A percentile compares a stretch with the other conserved stretches of the same genome.
These are phyloP conservation scores for Halichondria panicea DNA, from an alignment of 37 sponge, comb jelly and placozoan genomes.

Conservation along the genomic window DNA sequence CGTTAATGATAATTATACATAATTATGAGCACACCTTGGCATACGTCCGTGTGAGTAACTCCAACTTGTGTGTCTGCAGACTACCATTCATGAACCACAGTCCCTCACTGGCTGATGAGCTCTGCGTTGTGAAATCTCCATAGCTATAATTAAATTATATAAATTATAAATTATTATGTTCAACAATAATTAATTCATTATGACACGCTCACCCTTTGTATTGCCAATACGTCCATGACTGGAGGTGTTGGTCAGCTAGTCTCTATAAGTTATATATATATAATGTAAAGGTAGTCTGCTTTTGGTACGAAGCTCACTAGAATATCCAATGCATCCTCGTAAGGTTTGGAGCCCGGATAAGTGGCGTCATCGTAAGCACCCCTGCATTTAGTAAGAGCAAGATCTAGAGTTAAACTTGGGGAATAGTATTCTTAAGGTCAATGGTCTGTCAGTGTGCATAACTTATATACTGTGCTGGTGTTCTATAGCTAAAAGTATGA, in stretches of 20 bases:
- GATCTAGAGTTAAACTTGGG: too few species aligned
- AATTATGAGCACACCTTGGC: conserved; percentile 72
- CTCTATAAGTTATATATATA: conserved; percentile 18
- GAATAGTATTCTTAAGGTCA: background rate
- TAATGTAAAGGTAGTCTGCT: background rate
- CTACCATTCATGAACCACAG: conserved; percentile 68
- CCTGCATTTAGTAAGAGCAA: conserved; percentile 25
- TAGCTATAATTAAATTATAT: conserved; percentile 15
- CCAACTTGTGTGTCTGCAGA: conserved; percentile 48
- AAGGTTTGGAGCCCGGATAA: conserved; percentile 11
- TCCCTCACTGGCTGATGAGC: conserved; percentile 51
- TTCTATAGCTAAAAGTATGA: background rate
- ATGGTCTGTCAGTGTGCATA: background rate
- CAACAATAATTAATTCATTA: background rate
- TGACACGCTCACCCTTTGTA: conserved; percentile 51
- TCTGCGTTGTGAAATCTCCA: conserved; percentile 68
- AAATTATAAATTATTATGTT: background rate
- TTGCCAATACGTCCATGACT: conserved; percentile 80
- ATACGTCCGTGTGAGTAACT: conserved; percentile 66
- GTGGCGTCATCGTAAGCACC: conserved; percentile 58
- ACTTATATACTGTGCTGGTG: background rate
- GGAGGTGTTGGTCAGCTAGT: conserved; percentile 57
- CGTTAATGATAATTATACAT: too few species aligned
- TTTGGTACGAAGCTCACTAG: conserved; percentile 5
- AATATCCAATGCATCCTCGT: conserved; percentile 38